These are phyloP conservation scores for Crotalus viridis DNA, from an alignment of 2,113 vertebrate genomes.

Conservation along the genomic window DNA sequence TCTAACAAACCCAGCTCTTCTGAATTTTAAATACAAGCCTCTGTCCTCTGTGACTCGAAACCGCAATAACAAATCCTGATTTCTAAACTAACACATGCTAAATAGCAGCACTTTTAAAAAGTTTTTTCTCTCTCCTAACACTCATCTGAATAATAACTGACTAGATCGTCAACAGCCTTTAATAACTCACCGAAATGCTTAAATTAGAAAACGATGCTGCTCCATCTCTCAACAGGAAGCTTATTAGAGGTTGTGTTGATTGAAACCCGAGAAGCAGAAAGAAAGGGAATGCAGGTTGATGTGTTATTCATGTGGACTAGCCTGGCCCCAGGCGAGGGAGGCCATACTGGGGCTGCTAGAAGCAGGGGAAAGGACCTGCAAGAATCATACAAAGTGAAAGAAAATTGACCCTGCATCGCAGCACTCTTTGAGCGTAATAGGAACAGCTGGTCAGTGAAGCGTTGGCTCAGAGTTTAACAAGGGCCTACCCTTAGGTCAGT, in stretches of 20 bases:
- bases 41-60: constrained; percentile 37
- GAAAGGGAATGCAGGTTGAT: constrained; percentile 8
- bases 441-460: constrained; percentile 77
- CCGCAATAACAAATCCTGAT: constrained; percentile 36
- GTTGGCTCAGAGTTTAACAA: constrained; percentile 75
- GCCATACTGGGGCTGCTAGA: constrained; percentile 29
- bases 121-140: fast-evolving
- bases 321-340: not conserved
- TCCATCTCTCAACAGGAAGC: constrained; percentile 31
- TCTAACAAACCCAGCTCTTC: constrained; percentile 6
- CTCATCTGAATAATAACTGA: constrained; percentile 37
- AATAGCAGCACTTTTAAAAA: constrained; percentile 23
- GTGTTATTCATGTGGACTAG: constrained; percentile 52
- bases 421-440: constrained; percentile 65
- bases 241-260: constrained; percentile 48
- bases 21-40: constrained; percentile 32
- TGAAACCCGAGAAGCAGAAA: constrained; percentile 34
- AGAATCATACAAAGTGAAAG: constrained; percentile 50
- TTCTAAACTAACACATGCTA: not conserved
- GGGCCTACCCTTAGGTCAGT: constrained; percentile 68
- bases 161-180: constrained; percentile 26
- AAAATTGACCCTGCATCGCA: constrained; percentile 56
- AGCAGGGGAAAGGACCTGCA: constrained; percentile 7
- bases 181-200: constrained; percentile 4
- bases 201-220: not conserved